These are phyloP conservation scores for Gopherus flavomarginatus DNA, from an alignment of 2,113 vertebrate species.

Conservation along the genomic window DNA sequence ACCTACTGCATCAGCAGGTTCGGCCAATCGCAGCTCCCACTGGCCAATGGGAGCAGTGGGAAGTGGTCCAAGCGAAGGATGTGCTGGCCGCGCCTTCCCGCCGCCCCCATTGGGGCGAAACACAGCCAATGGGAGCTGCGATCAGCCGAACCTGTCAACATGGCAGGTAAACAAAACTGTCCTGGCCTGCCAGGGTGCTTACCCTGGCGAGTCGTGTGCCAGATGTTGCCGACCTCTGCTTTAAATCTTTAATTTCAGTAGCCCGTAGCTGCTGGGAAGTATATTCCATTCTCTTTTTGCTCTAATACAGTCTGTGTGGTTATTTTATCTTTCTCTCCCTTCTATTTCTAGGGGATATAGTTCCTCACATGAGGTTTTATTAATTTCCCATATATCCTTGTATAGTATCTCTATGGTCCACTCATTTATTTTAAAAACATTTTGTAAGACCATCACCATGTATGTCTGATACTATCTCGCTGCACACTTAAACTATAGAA, in stretches of 20 bases:
- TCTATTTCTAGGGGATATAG: background rate
- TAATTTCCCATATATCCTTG: background rate
- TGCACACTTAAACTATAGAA: background rate
- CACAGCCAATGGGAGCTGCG: too few species aligned
- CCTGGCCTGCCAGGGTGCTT: too few species aligned
- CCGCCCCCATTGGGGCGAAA: too few species aligned
- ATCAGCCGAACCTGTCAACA: too few species aligned
- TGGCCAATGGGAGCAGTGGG: too few species aligned
- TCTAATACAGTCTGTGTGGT: background rate
- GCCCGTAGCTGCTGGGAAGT: background rate
- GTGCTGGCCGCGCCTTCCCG: too few species aligned
- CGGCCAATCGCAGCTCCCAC: too few species aligned
- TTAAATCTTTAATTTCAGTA: background rate
- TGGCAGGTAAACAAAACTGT: too few species aligned
- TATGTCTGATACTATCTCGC: background rate
- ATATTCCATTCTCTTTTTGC: background rate
- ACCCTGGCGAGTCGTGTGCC: too few species aligned
- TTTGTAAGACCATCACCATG: background rate
- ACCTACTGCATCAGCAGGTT: too few species aligned
- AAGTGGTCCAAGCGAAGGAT: too few species aligned
- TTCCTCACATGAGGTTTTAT: background rate
- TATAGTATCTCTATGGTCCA: background rate
- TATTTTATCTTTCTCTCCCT: background rate
- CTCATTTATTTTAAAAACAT: background rate
- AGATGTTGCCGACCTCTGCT: background rate